These are phyloP conservation scores for Xiphorhynchus elegans DNA, from an alignment of 2,113 vertebrate species.

Conservation along the genomic window DNA sequence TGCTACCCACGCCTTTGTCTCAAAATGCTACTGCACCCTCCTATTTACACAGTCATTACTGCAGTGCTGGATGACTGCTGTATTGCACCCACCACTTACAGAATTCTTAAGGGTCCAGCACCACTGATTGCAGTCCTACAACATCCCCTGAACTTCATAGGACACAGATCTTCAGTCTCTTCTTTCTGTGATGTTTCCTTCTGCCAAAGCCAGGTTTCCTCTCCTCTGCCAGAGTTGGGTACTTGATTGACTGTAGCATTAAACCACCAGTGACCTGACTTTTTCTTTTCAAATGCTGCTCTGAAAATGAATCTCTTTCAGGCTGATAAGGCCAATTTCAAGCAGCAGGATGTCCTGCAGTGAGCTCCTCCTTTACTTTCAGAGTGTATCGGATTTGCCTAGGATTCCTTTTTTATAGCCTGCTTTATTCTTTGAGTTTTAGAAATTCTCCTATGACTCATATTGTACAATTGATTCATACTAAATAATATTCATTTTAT, in stretches of 20 bases:
- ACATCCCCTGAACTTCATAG: background rate
- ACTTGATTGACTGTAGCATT: background rate
- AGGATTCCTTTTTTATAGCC: background rate
- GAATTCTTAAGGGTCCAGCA: background rate
- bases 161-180: background rate
- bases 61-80: background rate
- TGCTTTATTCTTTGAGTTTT: background rate
- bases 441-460: background rate
- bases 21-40: fast-evolving
- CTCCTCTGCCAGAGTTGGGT: background rate
- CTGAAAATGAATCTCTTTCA: background rate
- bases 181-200: background rate
- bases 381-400: background rate
- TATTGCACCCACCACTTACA: background rate
- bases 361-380: constrained; percentile 14
- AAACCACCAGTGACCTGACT: background rate
- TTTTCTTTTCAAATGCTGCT: constrained; percentile 17
- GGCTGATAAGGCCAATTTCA: constrained; percentile 33
- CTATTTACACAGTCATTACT: fast-evolving
- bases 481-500: background rate
- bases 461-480: background rate
- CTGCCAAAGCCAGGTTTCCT: background rate
- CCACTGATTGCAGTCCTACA: background rate
- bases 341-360: background rate
- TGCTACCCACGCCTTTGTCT: background rate